These are phyloP conservation scores for Toxonevra muliebris DNA, from an alignment of 2,888 invertebrate species.

Conservation along the genomic window DNA sequence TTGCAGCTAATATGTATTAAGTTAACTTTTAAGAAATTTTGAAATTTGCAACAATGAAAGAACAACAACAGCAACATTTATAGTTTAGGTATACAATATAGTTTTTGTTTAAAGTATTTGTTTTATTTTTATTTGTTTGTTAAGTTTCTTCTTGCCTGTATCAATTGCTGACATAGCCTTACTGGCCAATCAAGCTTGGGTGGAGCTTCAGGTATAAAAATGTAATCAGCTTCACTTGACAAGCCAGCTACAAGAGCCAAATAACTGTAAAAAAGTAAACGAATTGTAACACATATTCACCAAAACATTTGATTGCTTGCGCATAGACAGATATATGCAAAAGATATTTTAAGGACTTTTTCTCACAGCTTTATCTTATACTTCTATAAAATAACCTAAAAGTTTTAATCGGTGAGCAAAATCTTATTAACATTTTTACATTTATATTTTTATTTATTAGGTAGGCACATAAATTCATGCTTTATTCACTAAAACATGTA, in stretches of 20 bases:
- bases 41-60: not conserved
- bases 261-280: constrained; percentile 71
- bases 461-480: no score
- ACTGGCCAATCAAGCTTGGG: constrained; percentile 80
- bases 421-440: no score
- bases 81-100: constrained; percentile 21
- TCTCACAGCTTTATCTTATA: no score
- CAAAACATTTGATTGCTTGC: not conserved
- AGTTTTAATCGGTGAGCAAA: no score
- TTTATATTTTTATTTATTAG: no score
- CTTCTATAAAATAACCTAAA: no score
- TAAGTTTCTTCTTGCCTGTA: constrained; percentile 68
- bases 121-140: constrained; percentile 18
- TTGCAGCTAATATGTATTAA: not conserved
- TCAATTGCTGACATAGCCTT: constrained; percentile 79
- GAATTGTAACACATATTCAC: not conserved
- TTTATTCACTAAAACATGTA: no score
- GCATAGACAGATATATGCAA: no score
- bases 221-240: constrained; percentile 85
- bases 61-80: constrained; percentile 36
- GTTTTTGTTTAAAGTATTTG: not conserved
- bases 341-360: no score
- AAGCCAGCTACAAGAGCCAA: constrained; percentile 85
- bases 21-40: not conserved
- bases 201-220: constrained; percentile 90